Evolutionary conservation across 2,797 vertebrate genomes (phyloP).

Genomic region (Rhinella marina): DNA sequence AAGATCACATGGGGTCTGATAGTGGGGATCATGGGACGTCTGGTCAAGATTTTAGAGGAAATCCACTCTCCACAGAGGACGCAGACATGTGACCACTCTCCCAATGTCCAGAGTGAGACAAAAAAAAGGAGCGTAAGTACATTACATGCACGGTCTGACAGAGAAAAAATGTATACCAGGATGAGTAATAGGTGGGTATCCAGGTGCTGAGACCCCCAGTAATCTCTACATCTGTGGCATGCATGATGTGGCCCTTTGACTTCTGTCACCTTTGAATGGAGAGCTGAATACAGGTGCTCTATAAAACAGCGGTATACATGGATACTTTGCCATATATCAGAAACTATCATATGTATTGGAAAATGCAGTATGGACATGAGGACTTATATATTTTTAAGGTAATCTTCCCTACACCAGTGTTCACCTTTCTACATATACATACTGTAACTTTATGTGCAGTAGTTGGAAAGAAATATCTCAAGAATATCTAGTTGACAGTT

Average conservation of each 20-base stretch:
- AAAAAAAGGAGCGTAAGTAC: neutral
- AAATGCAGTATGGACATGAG: neutral
- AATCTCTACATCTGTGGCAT: neutral
- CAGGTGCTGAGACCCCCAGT: neutral
- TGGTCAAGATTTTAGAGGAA: too few species aligned
- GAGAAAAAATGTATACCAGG: too few species aligned
- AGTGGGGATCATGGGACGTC: too few species aligned
- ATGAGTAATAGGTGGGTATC: neutral
- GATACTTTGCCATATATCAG: neutral
- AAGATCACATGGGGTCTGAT: too few species aligned
- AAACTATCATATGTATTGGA: neutral
- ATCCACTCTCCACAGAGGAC: too few species aligned
- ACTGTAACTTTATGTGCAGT: neutral
- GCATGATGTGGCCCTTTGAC: neutral
- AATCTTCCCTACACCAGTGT: neutral
- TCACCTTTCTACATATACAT: neutral
- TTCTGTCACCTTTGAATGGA: neutral
- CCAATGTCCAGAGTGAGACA: too few species aligned
- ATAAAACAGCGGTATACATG: neutral
- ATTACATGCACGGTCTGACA: too few species aligned
- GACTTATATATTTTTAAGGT: neutral
- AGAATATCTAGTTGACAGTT: constrained; percentile 16
- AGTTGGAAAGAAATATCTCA: neutral
- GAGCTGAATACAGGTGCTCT: neutral
- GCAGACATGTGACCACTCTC: too few species aligned